Conservation (phyloP, 2,113 vertebrate genomes). For the Pristiophorus japonicus region DNA sequence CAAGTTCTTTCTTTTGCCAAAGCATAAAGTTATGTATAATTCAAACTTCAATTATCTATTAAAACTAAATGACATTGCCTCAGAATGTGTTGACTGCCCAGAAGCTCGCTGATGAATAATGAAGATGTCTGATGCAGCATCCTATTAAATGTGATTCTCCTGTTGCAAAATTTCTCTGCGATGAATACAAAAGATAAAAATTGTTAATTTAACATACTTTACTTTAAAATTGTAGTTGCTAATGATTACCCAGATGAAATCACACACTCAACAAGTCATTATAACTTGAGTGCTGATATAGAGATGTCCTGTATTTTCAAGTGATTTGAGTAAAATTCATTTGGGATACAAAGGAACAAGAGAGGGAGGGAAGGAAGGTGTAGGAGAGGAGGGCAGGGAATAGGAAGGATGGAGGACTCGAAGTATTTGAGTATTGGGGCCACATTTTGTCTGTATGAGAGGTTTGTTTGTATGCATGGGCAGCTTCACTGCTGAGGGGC, state of each 20-base stretch:
- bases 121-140: not conserved
- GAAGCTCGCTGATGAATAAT: not conserved
- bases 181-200: not conserved
- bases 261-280: no score
- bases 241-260: no score
- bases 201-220: no score
- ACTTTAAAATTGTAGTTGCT: no score
- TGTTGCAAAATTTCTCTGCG: not conserved
- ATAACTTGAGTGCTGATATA: not conserved
- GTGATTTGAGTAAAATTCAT: not conserved
- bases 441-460: not conserved
- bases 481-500: not conserved
- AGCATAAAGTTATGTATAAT: not conserved
- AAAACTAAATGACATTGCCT: constrained; percentile 2
- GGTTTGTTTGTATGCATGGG: not conserved
- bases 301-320: no score
- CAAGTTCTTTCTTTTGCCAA: not conserved
- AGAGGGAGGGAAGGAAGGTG: no score
- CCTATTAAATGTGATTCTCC: not conserved
- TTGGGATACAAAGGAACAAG: not conserved
- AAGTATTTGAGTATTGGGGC: not conserved
- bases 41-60: not conserved
- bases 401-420: not conserved
- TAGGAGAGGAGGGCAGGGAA: no score
- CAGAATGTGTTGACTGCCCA: not conserved